phyloP scores from a whole-genome alignment of 2,113 vertebrate species.

The Ptychochromis oligacanthus region DNA sequence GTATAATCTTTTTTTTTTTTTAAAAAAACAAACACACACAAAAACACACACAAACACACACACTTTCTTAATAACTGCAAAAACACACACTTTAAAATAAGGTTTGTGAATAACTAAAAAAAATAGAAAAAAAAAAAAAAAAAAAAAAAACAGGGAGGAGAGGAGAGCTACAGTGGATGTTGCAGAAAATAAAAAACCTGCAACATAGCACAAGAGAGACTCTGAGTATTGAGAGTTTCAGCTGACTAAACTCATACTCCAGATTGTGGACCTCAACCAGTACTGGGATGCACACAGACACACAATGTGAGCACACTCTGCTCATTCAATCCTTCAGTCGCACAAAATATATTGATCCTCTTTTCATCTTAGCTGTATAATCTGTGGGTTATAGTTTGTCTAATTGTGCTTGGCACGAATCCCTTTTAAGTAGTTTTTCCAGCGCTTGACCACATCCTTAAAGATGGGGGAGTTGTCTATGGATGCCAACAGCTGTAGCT shows the following conservation, averaged over 20 bases:
- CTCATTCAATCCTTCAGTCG: conserved; percentile 9
- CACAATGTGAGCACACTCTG: background rate
- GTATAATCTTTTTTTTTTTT: conserved; percentile 32
- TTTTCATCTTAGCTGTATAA: background rate
- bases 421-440: conserved; percentile 97
- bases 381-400: conserved; percentile 22
- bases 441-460: conserved; percentile 90
- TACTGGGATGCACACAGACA: background rate
- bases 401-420: conserved; percentile 97
- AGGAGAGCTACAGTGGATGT: conserved; percentile 62
- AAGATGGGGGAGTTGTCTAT: conserved; percentile 91
- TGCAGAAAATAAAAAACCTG: conserved; percentile 63
- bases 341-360: background rate
- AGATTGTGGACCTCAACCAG: conserved; percentile 26
- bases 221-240: conserved; percentile 41
- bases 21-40: background rate
- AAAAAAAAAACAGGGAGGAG: background rate
- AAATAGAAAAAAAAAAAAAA: conserved; percentile 26
- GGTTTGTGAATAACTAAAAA: conserved; percentile 76
- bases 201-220: conserved; percentile 45
- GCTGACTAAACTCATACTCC: conserved; percentile 45
- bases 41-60: background rate
- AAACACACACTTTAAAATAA: conserved; percentile 63
- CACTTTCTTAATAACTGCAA: conserved; percentile 12
- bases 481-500: conserved; percentile 93